Evolutionary conservation across 2,113 vertebrate species (phyloP).

Genomic region (Gambusia holbrooki): DNA sequence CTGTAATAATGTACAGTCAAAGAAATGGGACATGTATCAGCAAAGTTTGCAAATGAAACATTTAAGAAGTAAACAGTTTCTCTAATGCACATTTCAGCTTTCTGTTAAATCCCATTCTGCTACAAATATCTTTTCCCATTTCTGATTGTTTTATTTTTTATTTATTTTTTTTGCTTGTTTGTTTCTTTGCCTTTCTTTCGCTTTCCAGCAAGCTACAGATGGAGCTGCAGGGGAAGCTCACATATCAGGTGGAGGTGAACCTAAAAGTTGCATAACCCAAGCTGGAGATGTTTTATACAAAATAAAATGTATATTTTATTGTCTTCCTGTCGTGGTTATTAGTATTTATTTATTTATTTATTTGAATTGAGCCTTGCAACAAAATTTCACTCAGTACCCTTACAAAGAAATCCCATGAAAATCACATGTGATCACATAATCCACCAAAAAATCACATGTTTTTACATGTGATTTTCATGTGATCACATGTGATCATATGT

Average conservation of each 20-base stretch:
- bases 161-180: slow-evolving; percentile 12
- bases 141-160: slow-evolving; percentile 32
- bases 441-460: too few species aligned
- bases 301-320: too few species aligned
- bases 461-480: too few species aligned
- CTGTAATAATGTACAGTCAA: neutral
- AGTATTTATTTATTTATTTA: too few species aligned
- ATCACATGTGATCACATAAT: too few species aligned
- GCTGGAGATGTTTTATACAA: neutral
- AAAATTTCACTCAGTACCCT: too few species aligned
- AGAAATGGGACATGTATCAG: neutral
- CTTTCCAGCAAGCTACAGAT: slow-evolving; percentile 26
- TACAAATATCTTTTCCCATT: slow-evolving; percentile 25
- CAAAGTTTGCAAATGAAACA: slow-evolving; percentile 16
- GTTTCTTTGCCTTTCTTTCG: slow-evolving; percentile 6
- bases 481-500: too few species aligned
- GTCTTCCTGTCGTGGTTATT: too few species aligned
- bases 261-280: slow-evolving; percentile 1
- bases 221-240: slow-evolving; percentile 27
- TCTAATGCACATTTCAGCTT: slow-evolving; percentile 20
- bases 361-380: too few species aligned
- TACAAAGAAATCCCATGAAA: too few species aligned
- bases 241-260: slow-evolving; percentile 37
- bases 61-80: slow-evolving; percentile 12
- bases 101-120: slow-evolving; percentile 1